These are phyloP conservation scores for Trisateles emortualis DNA, from an alignment of 2,888 invertebrate genomes.

Conservation along the genomic window DNA sequence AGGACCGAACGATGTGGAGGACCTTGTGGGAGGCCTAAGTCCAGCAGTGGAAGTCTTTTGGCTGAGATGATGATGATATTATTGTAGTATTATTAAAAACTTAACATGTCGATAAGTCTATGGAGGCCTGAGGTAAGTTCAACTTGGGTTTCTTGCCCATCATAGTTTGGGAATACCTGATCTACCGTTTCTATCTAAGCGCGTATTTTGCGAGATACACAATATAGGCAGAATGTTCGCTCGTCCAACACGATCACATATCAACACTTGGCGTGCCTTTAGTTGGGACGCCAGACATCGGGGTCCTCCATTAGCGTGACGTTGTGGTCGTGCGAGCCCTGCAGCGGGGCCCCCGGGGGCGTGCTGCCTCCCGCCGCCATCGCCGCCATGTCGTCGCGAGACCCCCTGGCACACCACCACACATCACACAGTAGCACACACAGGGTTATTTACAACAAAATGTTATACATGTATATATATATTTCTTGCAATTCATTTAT, in stretches of 20 bases:
- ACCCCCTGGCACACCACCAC: constrained; percentile 87
- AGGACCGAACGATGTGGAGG: too few relatives aligned
- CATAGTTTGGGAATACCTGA: too few relatives aligned
- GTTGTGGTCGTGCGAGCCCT: constrained; percentile 87
- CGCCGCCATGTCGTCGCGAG: constrained; percentile 94
- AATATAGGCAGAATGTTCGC: background rate
- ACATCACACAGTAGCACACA: constrained; percentile 36
- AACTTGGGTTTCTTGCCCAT: too few relatives aligned
- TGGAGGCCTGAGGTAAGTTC: too few relatives aligned
- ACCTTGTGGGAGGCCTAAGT: too few relatives aligned
- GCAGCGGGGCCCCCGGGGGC: constrained; percentile 86
- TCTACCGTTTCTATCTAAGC: too few relatives aligned
- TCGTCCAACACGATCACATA: constrained; percentile 13
- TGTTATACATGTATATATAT: constrained; percentile 11
- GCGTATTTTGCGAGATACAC: too few relatives aligned
- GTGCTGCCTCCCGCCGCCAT: constrained; percentile 90
- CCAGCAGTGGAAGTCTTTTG: too few relatives aligned
- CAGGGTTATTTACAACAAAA: background rate
- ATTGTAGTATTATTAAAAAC: too few relatives aligned
- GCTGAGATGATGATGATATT: too few relatives aligned
- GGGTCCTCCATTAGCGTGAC: constrained; percentile 97
- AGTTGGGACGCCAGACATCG: constrained; percentile 97
- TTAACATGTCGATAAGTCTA: too few relatives aligned
- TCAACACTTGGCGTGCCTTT: constrained; percentile 78
- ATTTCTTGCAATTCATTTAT: background rate